Percentiles rank a stretch among this genome's conserved stretches.
Evolutionary conservation across 2,888 invertebrate genomes (phyloP).

Genomic region (Acleris holmiana): DNA sequence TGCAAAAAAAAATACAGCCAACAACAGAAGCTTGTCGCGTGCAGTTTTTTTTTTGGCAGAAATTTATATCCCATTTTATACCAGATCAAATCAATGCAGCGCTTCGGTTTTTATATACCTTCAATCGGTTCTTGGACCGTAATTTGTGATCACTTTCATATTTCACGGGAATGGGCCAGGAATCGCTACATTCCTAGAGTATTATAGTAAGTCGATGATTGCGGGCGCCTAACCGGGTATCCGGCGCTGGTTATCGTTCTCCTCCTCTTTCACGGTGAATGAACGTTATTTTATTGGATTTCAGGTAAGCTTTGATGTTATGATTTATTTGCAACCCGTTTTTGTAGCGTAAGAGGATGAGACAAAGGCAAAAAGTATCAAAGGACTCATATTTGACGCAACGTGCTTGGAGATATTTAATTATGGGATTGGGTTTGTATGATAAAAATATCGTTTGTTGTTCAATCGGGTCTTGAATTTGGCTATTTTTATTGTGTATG

Average conservation of each 20-base stretch:
- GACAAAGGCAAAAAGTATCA: constrained; percentile 25
- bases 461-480: not conserved
- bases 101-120: too few species aligned
- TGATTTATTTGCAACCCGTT: constrained; percentile 52
- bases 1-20: too few species aligned
- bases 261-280: constrained; percentile 59
- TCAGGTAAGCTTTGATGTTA: constrained; percentile 57
- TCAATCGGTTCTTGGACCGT: not conserved
- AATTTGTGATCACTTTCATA: constrained; percentile 11
- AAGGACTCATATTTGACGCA: constrained; percentile 25
- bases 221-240: constrained; percentile 68
- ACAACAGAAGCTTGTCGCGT: too few species aligned
- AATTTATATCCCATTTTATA: too few species aligned
- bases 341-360: constrained; percentile 28
- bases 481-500: too few species aligned
- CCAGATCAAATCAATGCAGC: too few species aligned
- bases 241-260: constrained; percentile 64
- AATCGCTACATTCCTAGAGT: constrained; percentile 15
- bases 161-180: constrained; percentile 17
- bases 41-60: too few species aligned
- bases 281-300: constrained; percentile 64
- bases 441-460: not conserved
- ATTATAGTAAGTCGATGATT: constrained; percentile 35
- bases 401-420: constrained; percentile 20
- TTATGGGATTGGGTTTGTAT: constrained; percentile 8